phyloP scores from a whole-genome alignment of 2,113 vertebrate species.

The Vulpes vulpes region DNA sequence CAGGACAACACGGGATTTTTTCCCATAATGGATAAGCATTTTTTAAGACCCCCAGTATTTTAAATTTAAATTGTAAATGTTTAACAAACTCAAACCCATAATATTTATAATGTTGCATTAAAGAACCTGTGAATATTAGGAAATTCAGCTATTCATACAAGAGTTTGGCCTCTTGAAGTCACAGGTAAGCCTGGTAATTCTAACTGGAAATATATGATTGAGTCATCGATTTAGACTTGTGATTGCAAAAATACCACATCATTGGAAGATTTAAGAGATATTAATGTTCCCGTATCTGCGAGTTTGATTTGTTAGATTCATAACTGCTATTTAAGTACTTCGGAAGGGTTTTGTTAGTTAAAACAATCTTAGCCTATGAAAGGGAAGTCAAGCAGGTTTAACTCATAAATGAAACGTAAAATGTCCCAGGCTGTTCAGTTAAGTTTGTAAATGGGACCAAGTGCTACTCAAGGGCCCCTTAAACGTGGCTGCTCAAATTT shows the following conservation, averaged over 20 bases:
- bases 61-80: neutral
- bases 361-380: constrained; percentile 22
- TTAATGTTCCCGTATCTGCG: constrained; percentile 9
- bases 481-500: constrained; percentile 14
- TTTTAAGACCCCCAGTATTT: constrained; percentile 6
- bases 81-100: constrained; percentile 39
- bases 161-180: neutral
- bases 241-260: constrained; percentile 10
- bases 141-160: neutral
- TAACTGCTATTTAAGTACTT: constrained; percentile 19
- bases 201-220: constrained; percentile 34
- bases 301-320: constrained; percentile 47
- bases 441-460: neutral
- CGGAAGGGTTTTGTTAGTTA: constrained; percentile 38
- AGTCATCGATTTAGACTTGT: constrained; percentile 23
- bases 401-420: constrained; percentile 60
- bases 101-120: constrained; percentile 23
- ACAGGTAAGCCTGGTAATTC: constrained; percentile 19
- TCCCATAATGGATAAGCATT: neutral
- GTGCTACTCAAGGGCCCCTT: neutral
- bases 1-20: neutral
- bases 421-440: neutral
- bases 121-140: neutral
- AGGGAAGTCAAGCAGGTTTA: constrained; percentile 59
- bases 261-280: constrained; percentile 37